Conservation (phyloP, 2,797 vertebrate species). For the Carapus acus region DNA sequence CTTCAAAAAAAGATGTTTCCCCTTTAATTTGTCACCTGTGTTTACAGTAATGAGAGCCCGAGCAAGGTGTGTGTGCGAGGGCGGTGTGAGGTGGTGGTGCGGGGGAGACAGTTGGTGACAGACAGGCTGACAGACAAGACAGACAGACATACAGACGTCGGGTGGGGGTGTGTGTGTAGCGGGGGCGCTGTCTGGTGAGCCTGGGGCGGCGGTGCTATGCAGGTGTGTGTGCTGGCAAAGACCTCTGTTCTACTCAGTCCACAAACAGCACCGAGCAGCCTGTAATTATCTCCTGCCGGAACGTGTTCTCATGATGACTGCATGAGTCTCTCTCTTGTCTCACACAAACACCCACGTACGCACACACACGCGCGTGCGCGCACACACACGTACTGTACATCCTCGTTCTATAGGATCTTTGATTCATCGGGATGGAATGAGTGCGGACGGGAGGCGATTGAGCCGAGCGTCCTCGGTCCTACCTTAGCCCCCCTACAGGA, state of each 20-base stretch:
- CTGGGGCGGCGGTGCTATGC: constrained; percentile 63
- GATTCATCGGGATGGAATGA: constrained; percentile 54
- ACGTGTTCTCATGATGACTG: constrained; percentile 65
- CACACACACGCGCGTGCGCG: constrained; percentile 17
- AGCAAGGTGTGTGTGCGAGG: not conserved
- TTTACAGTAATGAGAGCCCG: not conserved
- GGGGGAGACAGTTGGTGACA: constrained; percentile 3
- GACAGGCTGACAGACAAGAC: constrained; percentile 34
- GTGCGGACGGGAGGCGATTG: constrained; percentile 57
- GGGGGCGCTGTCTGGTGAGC: constrained; percentile 62
- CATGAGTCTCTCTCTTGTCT: constrained; percentile 28
- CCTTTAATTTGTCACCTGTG: not conserved
- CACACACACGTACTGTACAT: constrained; percentile 36
- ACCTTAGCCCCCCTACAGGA: constrained; percentile 41
- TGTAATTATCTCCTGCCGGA: constrained; percentile 75
- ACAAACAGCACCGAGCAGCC: constrained; percentile 57
- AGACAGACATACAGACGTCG: constrained; percentile 43
- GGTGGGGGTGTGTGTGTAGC: too few relatives aligned
- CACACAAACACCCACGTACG: constrained; percentile 24
- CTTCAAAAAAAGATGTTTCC: too few relatives aligned
- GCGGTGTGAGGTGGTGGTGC: too few relatives aligned
- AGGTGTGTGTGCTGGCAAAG: constrained; percentile 73
- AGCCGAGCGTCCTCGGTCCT: constrained; percentile 45
- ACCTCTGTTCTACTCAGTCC: constrained; percentile 60
- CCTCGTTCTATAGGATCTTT: constrained; percentile 42